Conservation (phyloP, 2,888 invertebrate genomes). For the Trimorus sp. region DNA sequence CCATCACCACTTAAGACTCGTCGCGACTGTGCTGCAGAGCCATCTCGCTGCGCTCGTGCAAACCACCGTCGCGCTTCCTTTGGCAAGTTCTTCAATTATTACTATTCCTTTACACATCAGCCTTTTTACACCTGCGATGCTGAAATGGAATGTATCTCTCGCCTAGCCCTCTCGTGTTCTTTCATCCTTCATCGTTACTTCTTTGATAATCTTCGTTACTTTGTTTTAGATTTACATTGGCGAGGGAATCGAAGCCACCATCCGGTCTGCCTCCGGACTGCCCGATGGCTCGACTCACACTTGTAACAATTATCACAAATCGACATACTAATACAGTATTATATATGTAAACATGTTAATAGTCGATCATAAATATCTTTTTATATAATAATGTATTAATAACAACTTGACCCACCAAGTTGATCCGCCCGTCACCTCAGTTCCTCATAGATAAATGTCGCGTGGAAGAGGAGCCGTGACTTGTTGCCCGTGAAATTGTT, state of each 20-base stretch:
- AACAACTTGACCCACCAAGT: conserved; percentile 72
- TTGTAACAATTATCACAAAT: conserved; percentile 77
- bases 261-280: conserved; percentile 75
- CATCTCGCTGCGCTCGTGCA: conserved; percentile 44
- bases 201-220: conserved; percentile 43
- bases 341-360: conserved; percentile 79
- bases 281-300: conserved; percentile 78
- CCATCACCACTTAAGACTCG: conserved; percentile 58
- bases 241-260: conserved; percentile 54
- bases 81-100: conserved; percentile 36
- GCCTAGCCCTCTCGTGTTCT: not conserved
- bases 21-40: conserved; percentile 71
- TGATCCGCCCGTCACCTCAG: conserved; percentile 21
- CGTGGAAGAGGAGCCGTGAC: conserved; percentile 2
- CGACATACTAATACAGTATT: conserved; percentile 77
- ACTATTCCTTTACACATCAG: not conserved
- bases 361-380: conserved; percentile 78
- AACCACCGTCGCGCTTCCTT: conserved; percentile 28
- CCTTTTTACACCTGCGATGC: conserved; percentile 73
- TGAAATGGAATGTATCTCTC: conserved; percentile 75
- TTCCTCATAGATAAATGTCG: conserved; percentile 28
- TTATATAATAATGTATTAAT: conserved; percentile 78
- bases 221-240: conserved; percentile 59
- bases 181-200: conserved; percentile 33
- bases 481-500: too few relatives aligned